A percentile compares a stretch with the other conserved stretches of the same genome.
Evolutionary conservation across 1,140 invertebrate species (phyloP).

Genomic region (Drosophila fuyamai): DNA sequence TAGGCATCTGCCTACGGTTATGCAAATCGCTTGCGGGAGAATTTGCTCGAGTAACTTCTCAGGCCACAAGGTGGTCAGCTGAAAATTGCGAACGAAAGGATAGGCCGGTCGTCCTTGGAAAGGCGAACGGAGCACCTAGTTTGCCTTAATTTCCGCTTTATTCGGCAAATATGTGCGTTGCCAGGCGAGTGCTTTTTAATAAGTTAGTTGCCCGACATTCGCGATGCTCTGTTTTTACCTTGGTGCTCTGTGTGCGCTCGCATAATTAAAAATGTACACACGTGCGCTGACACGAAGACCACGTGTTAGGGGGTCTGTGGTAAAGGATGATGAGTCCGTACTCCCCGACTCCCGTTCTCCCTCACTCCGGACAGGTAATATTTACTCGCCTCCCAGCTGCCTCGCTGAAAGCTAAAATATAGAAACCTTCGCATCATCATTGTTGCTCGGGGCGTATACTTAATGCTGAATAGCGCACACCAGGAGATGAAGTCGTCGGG

Average conservation of each 20-base stretch:
- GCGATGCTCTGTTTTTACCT: conserved; percentile 44
- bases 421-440: conserved; percentile 23
- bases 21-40: conserved; percentile 58
- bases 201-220: conserved; percentile 68
- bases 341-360: too few species aligned
- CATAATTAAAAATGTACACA: conserved; percentile 81
- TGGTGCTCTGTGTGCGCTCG: conserved; percentile 42
- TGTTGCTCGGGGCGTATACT: conserved; percentile 21
- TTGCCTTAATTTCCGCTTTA: conserved; percentile 58
- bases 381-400: conserved; percentile 16
- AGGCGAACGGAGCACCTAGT: conserved; percentile 16
- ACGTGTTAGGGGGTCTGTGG: conserved; percentile 13
- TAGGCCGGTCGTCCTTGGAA: conserved; percentile 3
- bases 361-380: conserved; percentile 9
- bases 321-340: background rate
- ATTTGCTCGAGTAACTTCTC: conserved; percentile 18
- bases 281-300: conserved; percentile 37
- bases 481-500: background rate
- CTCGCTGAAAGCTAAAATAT: conserved; percentile 15
- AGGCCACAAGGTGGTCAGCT: conserved; percentile 48
- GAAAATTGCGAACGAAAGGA: conserved; percentile 29
- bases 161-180: conserved; percentile 62
- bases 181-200: conserved; percentile 66
- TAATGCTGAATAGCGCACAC: background rate
- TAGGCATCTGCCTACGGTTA: conserved; percentile 49